Conservation (phyloP, 2,797 vertebrate genomes). For the Fistularia tabacaria region DNA sequence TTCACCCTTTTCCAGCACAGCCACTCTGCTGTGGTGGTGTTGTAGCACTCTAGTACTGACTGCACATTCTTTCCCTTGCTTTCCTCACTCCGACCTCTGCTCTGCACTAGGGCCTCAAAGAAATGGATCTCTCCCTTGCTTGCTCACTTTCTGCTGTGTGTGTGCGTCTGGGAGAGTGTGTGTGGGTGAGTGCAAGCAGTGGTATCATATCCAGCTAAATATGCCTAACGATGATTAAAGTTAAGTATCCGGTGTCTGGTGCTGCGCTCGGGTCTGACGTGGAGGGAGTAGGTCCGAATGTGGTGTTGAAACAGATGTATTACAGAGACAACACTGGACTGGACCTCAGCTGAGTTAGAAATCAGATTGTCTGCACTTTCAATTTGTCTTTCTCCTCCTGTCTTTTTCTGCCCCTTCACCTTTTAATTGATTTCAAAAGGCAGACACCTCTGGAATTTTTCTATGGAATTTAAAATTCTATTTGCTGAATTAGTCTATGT, state of each 20-base stretch:
- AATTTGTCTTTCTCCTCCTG: constrained; percentile 14
- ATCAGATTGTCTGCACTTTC: constrained; percentile 33
- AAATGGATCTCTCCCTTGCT: constrained; percentile 65
- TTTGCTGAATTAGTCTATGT: background rate
- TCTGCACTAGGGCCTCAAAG: constrained; percentile 67
- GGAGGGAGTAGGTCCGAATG: constrained; percentile 64
- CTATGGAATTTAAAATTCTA: background rate
- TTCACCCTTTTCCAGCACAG: constrained; percentile 88
- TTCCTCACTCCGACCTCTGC: constrained; percentile 73
- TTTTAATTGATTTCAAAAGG: constrained; percentile 11
- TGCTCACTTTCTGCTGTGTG: constrained; percentile 64
- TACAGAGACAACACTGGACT: constrained; percentile 66
- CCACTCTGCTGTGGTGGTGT: constrained; percentile 69
- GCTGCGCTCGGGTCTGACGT: constrained; percentile 60
- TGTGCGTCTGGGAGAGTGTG: constrained; percentile 53
- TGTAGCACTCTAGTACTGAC: constrained; percentile 68
- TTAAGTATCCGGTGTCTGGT: constrained; percentile 67
- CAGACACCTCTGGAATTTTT: constrained; percentile 14
- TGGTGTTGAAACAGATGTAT: constrained; percentile 73
- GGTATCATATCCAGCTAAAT: constrained; percentile 75
- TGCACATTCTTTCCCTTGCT: constrained; percentile 72
- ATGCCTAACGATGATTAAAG: constrained; percentile 77
- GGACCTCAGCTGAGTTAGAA: constrained; percentile 53
- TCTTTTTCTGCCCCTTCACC: constrained; percentile 11
- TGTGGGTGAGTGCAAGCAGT: constrained; percentile 57